phyloP scores from a whole-genome alignment of 2,888 invertebrate genomes.

The Acleris emargana region DNA sequence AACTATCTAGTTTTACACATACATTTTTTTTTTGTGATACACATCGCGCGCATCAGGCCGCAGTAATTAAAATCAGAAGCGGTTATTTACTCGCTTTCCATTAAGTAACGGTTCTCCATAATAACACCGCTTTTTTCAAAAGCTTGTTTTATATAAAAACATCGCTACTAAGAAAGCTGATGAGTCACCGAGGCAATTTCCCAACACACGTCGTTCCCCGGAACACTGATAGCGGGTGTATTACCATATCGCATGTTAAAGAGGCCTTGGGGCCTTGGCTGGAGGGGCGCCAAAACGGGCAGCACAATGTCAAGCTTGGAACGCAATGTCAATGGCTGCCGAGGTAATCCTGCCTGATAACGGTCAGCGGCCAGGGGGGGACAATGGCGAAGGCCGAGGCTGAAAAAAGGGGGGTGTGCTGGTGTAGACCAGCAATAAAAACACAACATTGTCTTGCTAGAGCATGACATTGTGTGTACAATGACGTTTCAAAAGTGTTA shows the following conservation, averaged over 20 bases:
- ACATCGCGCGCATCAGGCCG: too few species aligned
- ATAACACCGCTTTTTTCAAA: background rate
- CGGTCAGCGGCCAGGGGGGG: background rate
- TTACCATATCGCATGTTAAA: constrained; percentile 71
- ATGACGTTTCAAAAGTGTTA: too few species aligned
- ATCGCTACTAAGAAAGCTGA: constrained; percentile 34
- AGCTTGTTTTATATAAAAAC: background rate
- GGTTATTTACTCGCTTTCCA: too few species aligned
- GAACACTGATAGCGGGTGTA: constrained; percentile 54
- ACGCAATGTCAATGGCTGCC: constrained; percentile 53
- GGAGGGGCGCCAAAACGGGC: constrained; percentile 55
- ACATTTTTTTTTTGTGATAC: too few species aligned
- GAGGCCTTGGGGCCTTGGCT: constrained; percentile 52
- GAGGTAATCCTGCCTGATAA: constrained; percentile 43
- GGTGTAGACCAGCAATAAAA: background rate
- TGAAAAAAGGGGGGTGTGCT: background rate
- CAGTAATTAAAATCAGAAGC: too few species aligned
- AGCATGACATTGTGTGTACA: too few species aligned
- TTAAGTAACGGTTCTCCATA: too few species aligned
- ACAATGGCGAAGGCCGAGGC: constrained; percentile 6
- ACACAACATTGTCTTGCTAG: too few species aligned
- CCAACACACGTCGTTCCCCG: constrained; percentile 48
- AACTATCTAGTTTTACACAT: too few species aligned
- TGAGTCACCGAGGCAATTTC: constrained; percentile 50
- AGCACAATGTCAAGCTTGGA: constrained; percentile 48